phyloP scores from a whole-genome alignment of 2,797 vertebrate genomes.

The Falco naumanni region DNA sequence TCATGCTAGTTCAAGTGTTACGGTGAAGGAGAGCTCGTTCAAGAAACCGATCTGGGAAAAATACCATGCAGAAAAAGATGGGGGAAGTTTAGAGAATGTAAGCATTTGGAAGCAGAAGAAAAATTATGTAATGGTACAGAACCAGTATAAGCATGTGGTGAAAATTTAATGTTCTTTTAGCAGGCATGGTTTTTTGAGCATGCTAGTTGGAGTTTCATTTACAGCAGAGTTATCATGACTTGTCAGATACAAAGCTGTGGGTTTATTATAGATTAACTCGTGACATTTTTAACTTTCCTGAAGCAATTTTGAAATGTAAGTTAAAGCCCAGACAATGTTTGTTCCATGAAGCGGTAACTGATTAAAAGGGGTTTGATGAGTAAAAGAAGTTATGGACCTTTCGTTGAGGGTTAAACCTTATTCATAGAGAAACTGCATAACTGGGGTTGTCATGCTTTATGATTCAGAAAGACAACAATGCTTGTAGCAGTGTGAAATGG shows the following conservation, averaged over 20 bases:
- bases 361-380: slow-evolving; percentile 26
- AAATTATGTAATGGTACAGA: not conserved
- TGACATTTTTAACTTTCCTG: slow-evolving; percentile 56
- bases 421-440: not conserved
- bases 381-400: slow-evolving; percentile 36
- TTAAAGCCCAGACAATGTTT: slow-evolving; percentile 8
- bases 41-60: not conserved
- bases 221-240: slow-evolving; percentile 18
- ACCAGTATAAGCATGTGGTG: slow-evolving; percentile 11
- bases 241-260: slow-evolving; percentile 47
- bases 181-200: slow-evolving; percentile 13
- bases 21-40: not conserved
- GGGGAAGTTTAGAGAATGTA: not conserved
- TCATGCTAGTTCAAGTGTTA: not conserved
- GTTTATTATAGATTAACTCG: slow-evolving; percentile 28
- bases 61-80: not conserved
- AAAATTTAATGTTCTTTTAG: slow-evolving; percentile 51
- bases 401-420: slow-evolving; percentile 10
- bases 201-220: slow-evolving; percentile 14
- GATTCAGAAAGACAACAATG: slow-evolving; percentile 39
- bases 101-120: not conserved
- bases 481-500: slow-evolving; percentile 22
- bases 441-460: slow-evolving; percentile 6
- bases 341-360: not conserved
- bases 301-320: slow-evolving; percentile 22